These are phyloP conservation scores for Bettongia penicillata DNA, from an alignment of 2,113 vertebrate genomes.

Conservation along the genomic window DNA sequence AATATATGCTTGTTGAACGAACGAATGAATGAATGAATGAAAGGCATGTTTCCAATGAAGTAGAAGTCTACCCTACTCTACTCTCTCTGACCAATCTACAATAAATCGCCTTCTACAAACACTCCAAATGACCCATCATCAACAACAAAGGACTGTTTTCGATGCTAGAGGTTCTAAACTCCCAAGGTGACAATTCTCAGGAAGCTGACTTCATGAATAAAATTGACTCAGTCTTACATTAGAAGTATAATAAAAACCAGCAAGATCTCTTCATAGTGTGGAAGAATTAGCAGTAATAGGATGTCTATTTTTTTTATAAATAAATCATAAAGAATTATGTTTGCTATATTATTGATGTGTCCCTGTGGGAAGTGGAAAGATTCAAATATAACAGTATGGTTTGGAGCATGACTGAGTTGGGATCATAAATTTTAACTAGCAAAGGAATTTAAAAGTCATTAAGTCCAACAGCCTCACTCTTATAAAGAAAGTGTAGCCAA, in stretches of 20 bases:
- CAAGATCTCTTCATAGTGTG: background rate
- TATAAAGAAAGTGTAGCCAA: background rate
- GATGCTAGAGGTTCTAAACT: background rate
- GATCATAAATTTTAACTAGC: background rate
- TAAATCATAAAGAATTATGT: background rate
- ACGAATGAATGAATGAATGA: background rate
- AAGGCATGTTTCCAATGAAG: background rate
- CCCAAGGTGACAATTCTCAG: background rate
- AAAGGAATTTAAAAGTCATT: background rate
- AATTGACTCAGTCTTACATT: background rate
- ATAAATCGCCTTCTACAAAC: background rate
- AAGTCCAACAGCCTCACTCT: background rate
- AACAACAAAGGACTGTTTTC: background rate
- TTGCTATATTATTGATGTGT: background rate
- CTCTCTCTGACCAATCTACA: background rate
- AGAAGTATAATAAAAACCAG: background rate
- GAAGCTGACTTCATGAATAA: background rate
- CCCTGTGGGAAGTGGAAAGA: background rate
- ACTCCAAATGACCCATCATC: background rate
- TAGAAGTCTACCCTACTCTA: background rate
- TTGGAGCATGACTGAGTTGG: background rate
- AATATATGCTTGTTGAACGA: background rate
- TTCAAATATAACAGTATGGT: too few relatives aligned
- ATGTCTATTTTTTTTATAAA: background rate
- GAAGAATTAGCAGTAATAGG: background rate